Percentiles rank a stretch among this genome's conserved stretches.
Evolutionary conservation across 2,888 invertebrate genomes (phyloP).

Genomic region (Seira sanloemensis): DNA sequence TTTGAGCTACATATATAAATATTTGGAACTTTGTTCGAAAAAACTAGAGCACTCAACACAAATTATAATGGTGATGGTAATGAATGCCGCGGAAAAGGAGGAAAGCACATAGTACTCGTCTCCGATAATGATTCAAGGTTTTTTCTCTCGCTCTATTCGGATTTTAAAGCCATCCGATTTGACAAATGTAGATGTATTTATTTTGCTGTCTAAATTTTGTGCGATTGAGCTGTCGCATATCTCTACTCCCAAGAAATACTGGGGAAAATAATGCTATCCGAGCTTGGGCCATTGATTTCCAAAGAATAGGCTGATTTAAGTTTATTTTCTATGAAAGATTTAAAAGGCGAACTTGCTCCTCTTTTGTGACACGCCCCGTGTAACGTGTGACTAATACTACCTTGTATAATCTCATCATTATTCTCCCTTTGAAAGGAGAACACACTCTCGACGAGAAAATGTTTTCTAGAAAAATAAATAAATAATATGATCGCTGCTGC

Average conservation of each 20-base stretch:
- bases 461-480: background rate
- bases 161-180: constrained; percentile 7
- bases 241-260: background rate
- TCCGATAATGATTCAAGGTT: constrained; percentile 43
- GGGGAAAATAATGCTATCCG: background rate
- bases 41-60: constrained; percentile 16
- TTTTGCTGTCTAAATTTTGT: background rate
- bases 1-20: constrained; percentile 12
- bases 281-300: background rate
- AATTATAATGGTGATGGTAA: constrained; percentile 30
- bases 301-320: background rate
- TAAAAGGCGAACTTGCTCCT: background rate
- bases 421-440: background rate
- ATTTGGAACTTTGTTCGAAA: constrained; percentile 27
- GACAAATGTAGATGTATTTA: constrained; percentile 4
- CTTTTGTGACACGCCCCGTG: background rate
- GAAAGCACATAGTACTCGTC: constrained; percentile 36
- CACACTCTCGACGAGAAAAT: no score
- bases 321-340: background rate
- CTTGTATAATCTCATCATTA: background rate
- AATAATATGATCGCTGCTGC: background rate
- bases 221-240: background rate
- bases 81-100: constrained; percentile 7
- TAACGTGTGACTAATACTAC: background rate
- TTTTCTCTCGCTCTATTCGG: no score